These are phyloP conservation scores for Catamblyrhynchus diadema DNA, from an alignment of 2,797 vertebrate species.

Conservation along the genomic window DNA sequence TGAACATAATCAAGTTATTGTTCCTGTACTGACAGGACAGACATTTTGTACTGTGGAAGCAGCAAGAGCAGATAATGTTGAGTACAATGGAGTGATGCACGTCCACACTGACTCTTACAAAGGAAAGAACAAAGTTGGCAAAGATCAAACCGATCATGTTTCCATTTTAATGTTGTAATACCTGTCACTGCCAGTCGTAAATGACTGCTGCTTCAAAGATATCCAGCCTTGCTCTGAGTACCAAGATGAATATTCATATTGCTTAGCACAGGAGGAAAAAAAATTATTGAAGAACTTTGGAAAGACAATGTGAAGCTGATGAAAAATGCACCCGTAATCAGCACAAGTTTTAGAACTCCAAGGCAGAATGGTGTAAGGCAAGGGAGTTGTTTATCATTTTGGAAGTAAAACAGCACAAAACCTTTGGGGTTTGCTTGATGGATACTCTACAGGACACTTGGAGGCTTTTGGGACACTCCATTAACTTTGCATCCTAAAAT, in stretches of 20 bases:
- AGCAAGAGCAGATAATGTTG: neutral
- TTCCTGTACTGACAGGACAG: neutral
- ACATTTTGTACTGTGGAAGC: neutral
- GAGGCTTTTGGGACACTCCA: constrained; percentile 63
- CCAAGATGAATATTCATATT: constrained; percentile 55
- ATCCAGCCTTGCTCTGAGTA: neutral
- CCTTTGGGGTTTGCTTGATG: constrained; percentile 63
- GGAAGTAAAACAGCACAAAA: constrained; percentile 39
- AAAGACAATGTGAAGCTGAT: constrained; percentile 41
- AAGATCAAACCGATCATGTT: constrained; percentile 44
- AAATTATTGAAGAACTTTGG: constrained; percentile 36
- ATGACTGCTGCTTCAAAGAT: constrained; percentile 46
- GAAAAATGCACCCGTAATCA: constrained; percentile 21
- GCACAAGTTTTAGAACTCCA: constrained; percentile 14
- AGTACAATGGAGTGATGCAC: neutral
- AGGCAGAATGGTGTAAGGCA: constrained; percentile 3
- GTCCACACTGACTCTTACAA: neutral
- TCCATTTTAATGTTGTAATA: constrained; percentile 47
- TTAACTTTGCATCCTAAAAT: constrained; percentile 62
- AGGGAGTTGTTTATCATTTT: constrained; percentile 43
- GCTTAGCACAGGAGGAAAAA: neutral
- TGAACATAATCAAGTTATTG: neutral
- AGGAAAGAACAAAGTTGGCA: constrained; percentile 53
- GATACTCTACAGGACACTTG: constrained; percentile 40
- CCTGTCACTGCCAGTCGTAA: constrained; percentile 34